Base-by-base conservation (phyloP, 2,113 vertebrate species). In the Anhinga rufa region DNA sequence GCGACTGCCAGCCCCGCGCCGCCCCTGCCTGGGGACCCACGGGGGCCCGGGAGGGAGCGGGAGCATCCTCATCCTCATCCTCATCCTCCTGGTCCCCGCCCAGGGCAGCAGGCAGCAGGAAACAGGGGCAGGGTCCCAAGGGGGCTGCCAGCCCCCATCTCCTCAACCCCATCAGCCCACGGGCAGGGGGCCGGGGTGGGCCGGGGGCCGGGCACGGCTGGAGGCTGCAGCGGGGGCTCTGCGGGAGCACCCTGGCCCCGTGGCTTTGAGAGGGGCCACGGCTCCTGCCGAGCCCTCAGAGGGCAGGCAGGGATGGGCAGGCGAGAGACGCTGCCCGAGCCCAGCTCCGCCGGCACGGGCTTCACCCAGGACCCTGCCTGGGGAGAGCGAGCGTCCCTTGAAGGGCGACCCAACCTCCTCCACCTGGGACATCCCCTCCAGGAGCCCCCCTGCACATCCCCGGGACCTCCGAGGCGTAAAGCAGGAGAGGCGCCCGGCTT, bases 1-100 rank as follows among this genome's bases (percentile, higher is more conserved):
- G 97, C 42, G 46, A 97, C 96, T 78, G 54, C 6, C 81, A 85
- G 36, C 72, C 68, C 81, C 61, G 44, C 60, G 32, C 40, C 17
- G 44, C 74, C n/a, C 71, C 36, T 11, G 1, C 70, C 0, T 5
- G 60, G 28, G 38, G 17, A 60, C 9, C 54, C 54, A 7, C 3
- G 2, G 46, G 46, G 14, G 48, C 12, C 18, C 5, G 1, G 22
- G 46, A 40, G 38, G 44, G 60, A 82, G 21, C 2, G 3, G 32
- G 55, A 70, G 10, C 62, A 19, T 48, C 61, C 7, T n/a, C 60
- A 10, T n/a, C 66, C 17, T 48, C 62, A 4, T 38, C 55, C 15
- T 42, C 15, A 5, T 40, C 26, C 54, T 8, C 17, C 24, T 24
- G 19, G 20, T 22, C 18, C 36, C 70, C 7, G 0, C 12, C 20